Conservation (phyloP, 1,140 invertebrate species). For the Pissodes strobi region DNA sequence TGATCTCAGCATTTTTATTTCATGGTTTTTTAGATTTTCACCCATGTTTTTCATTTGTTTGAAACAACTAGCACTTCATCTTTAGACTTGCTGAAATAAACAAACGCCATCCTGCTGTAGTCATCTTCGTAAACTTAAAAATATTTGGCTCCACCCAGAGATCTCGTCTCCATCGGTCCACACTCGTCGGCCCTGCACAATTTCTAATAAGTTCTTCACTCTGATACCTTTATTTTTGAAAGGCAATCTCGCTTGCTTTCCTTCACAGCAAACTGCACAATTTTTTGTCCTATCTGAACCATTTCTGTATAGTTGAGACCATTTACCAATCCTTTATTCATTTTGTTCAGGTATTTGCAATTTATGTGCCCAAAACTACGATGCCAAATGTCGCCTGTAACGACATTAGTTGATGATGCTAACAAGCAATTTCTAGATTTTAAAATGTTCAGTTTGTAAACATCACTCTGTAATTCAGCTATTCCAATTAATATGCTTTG, state of each 20-base stretch:
- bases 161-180: slow-evolving; percentile 48
- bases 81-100: slow-evolving; percentile 54
- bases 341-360: slow-evolving; percentile 28
- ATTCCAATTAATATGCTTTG: no score
- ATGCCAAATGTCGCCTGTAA: slow-evolving; percentile 39
- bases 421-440: slow-evolving; percentile 19
- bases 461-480: no score
- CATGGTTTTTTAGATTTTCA: slow-evolving; percentile 48
- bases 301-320: slow-evolving; percentile 30
- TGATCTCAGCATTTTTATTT: slow-evolving; percentile 34
- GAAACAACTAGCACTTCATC: slow-evolving; percentile 40
- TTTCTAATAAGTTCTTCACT: slow-evolving; percentile 42
- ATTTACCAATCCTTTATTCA: slow-evolving; percentile 35
- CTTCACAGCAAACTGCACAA: slow-evolving; percentile 45
- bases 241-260: slow-evolving; percentile 39
- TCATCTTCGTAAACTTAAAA: slow-evolving; percentile 54
- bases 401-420: slow-evolving; percentile 33
- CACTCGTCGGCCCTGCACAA: slow-evolving; percentile 48
- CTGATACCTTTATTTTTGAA: slow-evolving; percentile 30
- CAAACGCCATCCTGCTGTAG: slow-evolving; percentile 48
- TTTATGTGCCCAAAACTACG: slow-evolving; percentile 46
- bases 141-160: slow-evolving; percentile 51
- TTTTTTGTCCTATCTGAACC: slow-evolving; percentile 21
- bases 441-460: slow-evolving; percentile 44
- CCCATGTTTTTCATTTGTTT: slow-evolving; percentile 46